Evolutionary conservation across 2,888 invertebrate species (phyloP), one percentile per base, ranked within the genome.

Genomic region (Liopterus haemorrhoidalis): DNA sequence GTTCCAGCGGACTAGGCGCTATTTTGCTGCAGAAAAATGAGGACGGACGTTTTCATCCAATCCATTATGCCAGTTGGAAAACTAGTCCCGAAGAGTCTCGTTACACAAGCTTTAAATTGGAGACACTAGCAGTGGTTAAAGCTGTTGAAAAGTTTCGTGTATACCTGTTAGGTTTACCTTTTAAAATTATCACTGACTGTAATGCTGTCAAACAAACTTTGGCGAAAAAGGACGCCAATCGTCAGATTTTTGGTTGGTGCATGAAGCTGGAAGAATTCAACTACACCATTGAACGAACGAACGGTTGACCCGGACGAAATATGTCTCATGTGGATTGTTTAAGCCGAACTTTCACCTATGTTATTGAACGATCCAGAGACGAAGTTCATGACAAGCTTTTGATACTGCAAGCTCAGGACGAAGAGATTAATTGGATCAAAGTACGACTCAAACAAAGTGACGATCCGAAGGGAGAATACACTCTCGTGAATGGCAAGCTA

Each of bases 41-140:
- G 15, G 50, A 52, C 9, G 35, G 40, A 16, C 28, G 28, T 5
- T 30, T 48, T 12, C 39, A 50, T 12, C 50, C 51, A 2, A 51
- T 57, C 4, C 53, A 54, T 2, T 64, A 57, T 36, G 54, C 51
- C 18, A 59, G 58, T 25, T 51, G 57, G 8, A 57, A 55, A 19
- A 54, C 62, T 1, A 54, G 55, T 0, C 46, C 37, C 4, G 51
- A 55, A 5, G 63, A 66, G 46, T 19, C 30, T 3, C 55, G 49
- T 12, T 61, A 59, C 20, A 55, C 57, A 18, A 54, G 55, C 1
- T 57, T 57, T 12, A 64, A 66, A 19, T 40, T 57, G n/a, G 59
- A 64, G 33, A 53, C 50, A 2, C 47, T 64, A 8, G 61, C 61
- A 0, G 53, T 64, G 0, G 54, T 62, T 0, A 52, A 46, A 19